Evolutionary conservation across 2,113 vertebrate species (phyloP).

Genomic region (Chelonoidis abingdonii): DNA sequence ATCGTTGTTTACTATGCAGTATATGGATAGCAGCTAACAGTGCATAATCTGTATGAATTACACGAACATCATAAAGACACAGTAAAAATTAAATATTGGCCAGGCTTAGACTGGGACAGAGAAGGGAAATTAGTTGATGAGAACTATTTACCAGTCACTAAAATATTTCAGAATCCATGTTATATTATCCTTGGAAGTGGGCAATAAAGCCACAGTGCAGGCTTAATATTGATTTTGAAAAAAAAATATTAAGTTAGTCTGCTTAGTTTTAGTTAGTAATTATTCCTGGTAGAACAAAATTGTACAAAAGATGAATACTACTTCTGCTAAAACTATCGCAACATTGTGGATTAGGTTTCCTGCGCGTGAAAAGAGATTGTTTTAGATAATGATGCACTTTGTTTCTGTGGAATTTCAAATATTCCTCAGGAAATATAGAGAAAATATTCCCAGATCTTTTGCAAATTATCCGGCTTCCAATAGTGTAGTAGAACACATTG

Average conservation of each 20-base stretch:
- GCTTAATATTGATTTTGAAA: neutral
- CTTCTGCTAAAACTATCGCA: neutral
- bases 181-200: neutral
- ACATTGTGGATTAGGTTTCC: neutral
- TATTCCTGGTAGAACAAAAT: neutral
- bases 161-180: neutral
- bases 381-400: neutral
- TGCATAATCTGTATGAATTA: neutral
- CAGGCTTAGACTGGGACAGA: neutral
- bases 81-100: neutral
- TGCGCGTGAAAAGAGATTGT: neutral
- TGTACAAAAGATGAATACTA: neutral
- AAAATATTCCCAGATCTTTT: neutral
- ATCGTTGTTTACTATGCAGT: neutral
- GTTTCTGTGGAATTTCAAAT: neutral
- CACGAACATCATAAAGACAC: neutral
- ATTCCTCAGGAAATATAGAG: neutral
- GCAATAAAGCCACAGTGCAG: neutral
- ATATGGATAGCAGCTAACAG: neutral
- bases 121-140: neutral
- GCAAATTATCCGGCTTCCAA: neutral
- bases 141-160: neutral
- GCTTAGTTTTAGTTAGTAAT: neutral
- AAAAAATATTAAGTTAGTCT: neutral
- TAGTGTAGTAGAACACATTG: neutral